Percentiles rank a stretch among this genome's conserved stretches.
Conservation (phyloP, 2,888 invertebrate genomes). For the Dusona sp. region DNA sequence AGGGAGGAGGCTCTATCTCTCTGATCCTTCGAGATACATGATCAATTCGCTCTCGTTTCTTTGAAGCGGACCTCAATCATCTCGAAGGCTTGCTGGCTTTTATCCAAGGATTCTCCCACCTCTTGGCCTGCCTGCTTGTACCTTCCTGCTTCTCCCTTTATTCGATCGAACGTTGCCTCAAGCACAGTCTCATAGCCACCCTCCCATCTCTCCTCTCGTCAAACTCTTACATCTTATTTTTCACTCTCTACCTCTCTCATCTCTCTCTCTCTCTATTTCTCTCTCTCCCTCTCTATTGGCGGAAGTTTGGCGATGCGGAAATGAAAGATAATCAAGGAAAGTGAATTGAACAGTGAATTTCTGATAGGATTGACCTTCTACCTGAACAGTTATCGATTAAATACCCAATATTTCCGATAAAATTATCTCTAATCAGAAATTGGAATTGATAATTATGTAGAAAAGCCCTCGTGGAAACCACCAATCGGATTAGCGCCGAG, state of each 20-base stretch:
- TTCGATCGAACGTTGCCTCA: conserved; percentile 43
- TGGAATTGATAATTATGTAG: neutral
- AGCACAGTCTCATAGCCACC: conserved; percentile 16
- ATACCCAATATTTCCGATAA: conserved; percentile 18
- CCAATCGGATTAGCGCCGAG: neutral
- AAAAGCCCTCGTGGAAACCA: neutral
- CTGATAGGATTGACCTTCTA: conserved; percentile 19
- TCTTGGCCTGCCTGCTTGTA: neutral
- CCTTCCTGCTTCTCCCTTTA: conserved; percentile 4
- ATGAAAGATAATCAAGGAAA: conserved; percentile 54
- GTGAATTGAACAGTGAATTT: conserved; percentile 38
- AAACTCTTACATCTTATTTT: neutral
- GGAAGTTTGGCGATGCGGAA: conserved; percentile 31
- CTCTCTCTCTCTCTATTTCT: neutral
- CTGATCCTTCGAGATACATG: conserved; percentile 49
- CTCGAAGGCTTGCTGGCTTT: conserved; percentile 56
- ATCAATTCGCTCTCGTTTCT: conserved; percentile 58
- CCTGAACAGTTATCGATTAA: conserved; percentile 15
- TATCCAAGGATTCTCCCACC: conserved; percentile 53
- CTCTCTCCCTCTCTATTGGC: neutral
- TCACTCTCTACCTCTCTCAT: neutral
- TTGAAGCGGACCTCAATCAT: conserved; percentile 44
- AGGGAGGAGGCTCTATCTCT: conserved; percentile 13
- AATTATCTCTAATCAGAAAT: conserved; percentile 16
- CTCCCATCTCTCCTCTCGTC: neutral